These are phyloP conservation scores for Anoplophora glabripennis DNA, from an alignment of 1,140 invertebrate genomes.

Conservation along the genomic window DNA sequence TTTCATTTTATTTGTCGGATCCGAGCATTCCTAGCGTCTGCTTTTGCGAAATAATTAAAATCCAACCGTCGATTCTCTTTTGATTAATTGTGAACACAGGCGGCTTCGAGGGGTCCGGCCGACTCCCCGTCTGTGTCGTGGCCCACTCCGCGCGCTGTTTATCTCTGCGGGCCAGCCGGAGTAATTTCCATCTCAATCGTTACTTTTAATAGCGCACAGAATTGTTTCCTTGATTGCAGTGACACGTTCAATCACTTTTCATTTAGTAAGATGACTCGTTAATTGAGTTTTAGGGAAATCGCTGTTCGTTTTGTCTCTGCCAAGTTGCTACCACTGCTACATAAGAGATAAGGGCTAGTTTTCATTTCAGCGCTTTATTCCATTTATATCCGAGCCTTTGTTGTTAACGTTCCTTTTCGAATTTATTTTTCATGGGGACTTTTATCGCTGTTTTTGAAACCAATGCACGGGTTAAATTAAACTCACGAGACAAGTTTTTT, in stretches of 20 bases:
- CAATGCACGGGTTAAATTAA: too few species aligned
- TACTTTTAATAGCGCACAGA: conserved; percentile 47
- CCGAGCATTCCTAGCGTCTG: conserved; percentile 10
- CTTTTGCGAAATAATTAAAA: conserved; percentile 44
- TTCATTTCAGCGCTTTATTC: conserved; percentile 6
- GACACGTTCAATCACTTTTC: conserved; percentile 49
- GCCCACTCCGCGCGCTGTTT: conserved; percentile 37
- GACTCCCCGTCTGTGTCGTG: conserved; percentile 12
- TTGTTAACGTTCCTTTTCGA: conserved; percentile 3
- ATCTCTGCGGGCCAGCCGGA: conserved; percentile 44
- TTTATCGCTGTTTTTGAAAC: background rate
- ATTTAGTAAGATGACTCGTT: conserved; percentile 48
- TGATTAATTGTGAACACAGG: conserved; percentile 47
- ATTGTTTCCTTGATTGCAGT: conserved; percentile 49
- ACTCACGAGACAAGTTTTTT: too few species aligned
- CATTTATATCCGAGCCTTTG: conserved; percentile 3
- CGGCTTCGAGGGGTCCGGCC: conserved; percentile 23
- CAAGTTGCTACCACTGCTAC: conserved; percentile 35
- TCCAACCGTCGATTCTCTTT: conserved; percentile 47
- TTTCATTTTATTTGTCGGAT: background rate
- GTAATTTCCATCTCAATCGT: conserved; percentile 50
- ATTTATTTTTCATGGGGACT: conserved; percentile 1
- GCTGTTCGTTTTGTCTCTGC: conserved; percentile 36
- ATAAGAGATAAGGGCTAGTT: conserved; percentile 25
- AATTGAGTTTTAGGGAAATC: conserved; percentile 47